Conservation (phyloP, 2,113 vertebrate genomes). For the Gavia stellata region DNA sequence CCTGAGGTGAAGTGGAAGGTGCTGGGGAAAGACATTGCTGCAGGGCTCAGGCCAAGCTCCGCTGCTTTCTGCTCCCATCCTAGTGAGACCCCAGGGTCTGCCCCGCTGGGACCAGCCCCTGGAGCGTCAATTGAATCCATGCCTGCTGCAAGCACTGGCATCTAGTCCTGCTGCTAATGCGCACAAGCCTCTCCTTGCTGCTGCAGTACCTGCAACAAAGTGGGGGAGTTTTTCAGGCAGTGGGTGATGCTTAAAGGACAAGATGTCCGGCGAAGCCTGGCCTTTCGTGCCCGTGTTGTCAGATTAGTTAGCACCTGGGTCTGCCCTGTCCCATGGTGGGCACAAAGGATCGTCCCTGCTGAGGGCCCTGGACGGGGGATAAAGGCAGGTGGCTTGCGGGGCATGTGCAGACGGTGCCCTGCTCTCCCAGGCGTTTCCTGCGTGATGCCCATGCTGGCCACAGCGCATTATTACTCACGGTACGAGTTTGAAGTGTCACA, state of each 20-base stretch:
- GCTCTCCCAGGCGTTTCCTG: neutral
- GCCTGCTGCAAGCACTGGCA: neutral
- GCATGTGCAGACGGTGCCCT: fast-evolving
- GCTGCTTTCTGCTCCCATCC: neutral
- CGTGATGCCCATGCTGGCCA: conserved; percentile 72
- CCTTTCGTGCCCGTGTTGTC: fast-evolving
- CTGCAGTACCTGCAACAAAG: conserved; percentile 5
- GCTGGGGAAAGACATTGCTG: neutral
- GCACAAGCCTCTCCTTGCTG: neutral
- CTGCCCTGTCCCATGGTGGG: neutral
- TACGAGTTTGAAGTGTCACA: conserved; percentile 99
- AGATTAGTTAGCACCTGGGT: neutral
- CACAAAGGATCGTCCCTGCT: neutral
- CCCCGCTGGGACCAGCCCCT: fast-evolving
- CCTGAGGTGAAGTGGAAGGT: neutral
- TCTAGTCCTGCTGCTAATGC: neutral
- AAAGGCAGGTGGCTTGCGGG: neutral
- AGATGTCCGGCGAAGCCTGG: neutral
- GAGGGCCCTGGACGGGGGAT: neutral
- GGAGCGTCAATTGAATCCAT: neutral
- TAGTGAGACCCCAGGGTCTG: neutral
- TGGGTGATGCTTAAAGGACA: neutral
- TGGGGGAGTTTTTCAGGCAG: neutral
- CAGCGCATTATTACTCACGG: conserved; percentile 99
- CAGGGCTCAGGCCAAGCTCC: neutral